A percentile compares a stretch with the other conserved stretches of the same genome.
Conservation (phyloP, 2,797 vertebrate species). For the Sphaeramia orbicularis region DNA sequence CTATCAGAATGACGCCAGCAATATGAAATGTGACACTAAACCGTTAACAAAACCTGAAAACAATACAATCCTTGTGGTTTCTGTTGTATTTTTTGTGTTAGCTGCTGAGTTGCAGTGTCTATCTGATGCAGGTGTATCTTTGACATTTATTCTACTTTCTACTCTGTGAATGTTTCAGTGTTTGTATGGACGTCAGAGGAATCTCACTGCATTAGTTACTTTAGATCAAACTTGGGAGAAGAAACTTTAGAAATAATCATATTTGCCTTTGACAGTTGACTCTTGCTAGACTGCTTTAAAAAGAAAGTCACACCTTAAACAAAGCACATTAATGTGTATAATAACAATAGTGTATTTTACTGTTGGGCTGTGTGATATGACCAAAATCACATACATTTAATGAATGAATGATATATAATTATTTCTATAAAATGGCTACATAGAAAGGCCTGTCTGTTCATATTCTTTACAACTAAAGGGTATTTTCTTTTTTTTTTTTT, state of each 20-base stretch:
- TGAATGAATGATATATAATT: too few relatives aligned
- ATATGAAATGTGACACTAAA: slow-evolving; percentile 1
- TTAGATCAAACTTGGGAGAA: slow-evolving; percentile 31
- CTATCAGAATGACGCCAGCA: slow-evolving; percentile 46
- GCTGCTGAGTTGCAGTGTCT: slow-evolving; percentile 27
- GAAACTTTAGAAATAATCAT: slow-evolving; percentile 46
- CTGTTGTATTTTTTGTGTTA: background rate
- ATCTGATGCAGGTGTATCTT: slow-evolving; percentile 72
- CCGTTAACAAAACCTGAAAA: too few relatives aligned
- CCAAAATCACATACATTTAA: too few relatives aligned
- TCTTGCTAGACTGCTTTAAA: slow-evolving; percentile 30
- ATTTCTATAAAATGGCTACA: too few relatives aligned
- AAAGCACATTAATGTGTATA: slow-evolving; percentile 32
- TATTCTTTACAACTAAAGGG: too few relatives aligned
- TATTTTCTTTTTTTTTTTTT: too few relatives aligned
- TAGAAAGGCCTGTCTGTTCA: too few relatives aligned
- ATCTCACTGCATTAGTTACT: slow-evolving; percentile 22
- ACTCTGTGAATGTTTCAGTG: slow-evolving; percentile 51
- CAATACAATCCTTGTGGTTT: background rate
- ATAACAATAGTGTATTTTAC: background rate
- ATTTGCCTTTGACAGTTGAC: slow-evolving; percentile 61
- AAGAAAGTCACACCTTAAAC: slow-evolving; percentile 69
- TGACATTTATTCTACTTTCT: slow-evolving; percentile 9
- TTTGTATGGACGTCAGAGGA: slow-evolving; percentile 40
- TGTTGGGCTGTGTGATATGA: background rate